A percentile compares a stretch with the other conserved stretches of the same genome.
Conservation (phyloP, 2,888 invertebrate species). For the Tipula helvola region DNA sequence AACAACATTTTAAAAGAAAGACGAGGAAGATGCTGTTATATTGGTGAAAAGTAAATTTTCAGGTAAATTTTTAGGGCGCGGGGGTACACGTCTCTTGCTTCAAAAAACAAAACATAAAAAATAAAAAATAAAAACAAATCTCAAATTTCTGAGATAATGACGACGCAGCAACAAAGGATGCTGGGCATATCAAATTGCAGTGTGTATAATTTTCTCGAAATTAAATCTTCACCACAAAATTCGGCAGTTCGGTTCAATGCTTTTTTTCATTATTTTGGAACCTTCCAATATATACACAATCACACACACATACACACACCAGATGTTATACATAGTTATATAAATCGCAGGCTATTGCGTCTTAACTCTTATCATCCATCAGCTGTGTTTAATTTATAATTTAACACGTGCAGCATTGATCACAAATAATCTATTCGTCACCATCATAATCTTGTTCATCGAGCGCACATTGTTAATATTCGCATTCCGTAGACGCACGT, state of each 20-base stretch:
- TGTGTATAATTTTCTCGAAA: background rate
- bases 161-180: background rate
- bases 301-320: background rate
- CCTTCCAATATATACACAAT: background rate
- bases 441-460: background rate
- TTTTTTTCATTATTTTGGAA: background rate
- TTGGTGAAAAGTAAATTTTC: background rate
- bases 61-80: background rate
- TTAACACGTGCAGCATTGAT: background rate
- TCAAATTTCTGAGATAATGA: background rate
- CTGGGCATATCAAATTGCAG: background rate
- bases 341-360: background rate
- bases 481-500: background rate
- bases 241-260: conserved; percentile 9
- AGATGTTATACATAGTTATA: background rate
- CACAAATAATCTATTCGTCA: background rate
- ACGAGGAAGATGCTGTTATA: background rate
- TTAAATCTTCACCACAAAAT: background rate
- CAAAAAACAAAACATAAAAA: background rate
- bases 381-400: background rate
- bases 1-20: background rate
- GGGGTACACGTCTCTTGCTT: background rate
- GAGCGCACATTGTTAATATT: background rate
- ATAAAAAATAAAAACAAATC: background rate
- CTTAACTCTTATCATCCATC: background rate